phyloP scores from a whole-genome alignment of 2,888 invertebrate genomes.

The Rhagium mordax region DNA sequence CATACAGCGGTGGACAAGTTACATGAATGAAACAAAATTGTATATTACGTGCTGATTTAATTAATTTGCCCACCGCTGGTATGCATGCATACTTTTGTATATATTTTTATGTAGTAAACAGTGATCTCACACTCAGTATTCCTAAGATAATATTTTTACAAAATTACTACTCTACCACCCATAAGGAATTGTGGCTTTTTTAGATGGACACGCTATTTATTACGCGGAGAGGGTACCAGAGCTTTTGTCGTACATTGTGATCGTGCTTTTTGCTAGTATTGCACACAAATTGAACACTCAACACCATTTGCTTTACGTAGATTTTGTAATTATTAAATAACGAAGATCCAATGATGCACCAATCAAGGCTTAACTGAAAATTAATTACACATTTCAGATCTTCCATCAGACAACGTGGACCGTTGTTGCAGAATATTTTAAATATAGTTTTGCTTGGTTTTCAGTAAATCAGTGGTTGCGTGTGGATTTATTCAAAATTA shows the following conservation, averaged over 20 bases:
- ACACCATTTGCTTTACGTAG: slow-evolving; percentile 32
- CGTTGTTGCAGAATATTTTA: neutral
- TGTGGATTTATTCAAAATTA: slow-evolving; percentile 16
- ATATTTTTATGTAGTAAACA: slow-evolving; percentile 19
- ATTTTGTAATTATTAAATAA: slow-evolving; percentile 22
- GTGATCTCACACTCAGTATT: slow-evolving; percentile 1
- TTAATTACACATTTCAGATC: neutral
- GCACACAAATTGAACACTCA: slow-evolving; percentile 36
- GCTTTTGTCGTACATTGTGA: slow-evolving; percentile 65
- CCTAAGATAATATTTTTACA: neutral
- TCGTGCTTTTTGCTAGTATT: slow-evolving; percentile 61
- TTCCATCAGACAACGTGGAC: neutral
- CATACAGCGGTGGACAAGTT: slow-evolving; percentile 1
- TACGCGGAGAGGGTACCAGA: slow-evolving; percentile 60
- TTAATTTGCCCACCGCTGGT: slow-evolving; percentile 10
- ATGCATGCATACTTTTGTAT: slow-evolving; percentile 2
- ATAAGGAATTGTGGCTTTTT: slow-evolving; percentile 37
- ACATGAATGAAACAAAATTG: neutral
- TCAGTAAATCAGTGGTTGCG: slow-evolving; percentile 24
- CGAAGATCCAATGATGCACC: neutral
- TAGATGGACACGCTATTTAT: slow-evolving; percentile 46
- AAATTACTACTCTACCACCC: slow-evolving; percentile 9
- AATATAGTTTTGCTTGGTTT: neutral
- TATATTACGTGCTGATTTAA: too few species aligned
- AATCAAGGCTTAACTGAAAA: slow-evolving; percentile 17